These are phyloP conservation scores for Corythornis cristatus DNA, from an alignment of 2,113 vertebrate genomes.

Conservation along the genomic window DNA sequence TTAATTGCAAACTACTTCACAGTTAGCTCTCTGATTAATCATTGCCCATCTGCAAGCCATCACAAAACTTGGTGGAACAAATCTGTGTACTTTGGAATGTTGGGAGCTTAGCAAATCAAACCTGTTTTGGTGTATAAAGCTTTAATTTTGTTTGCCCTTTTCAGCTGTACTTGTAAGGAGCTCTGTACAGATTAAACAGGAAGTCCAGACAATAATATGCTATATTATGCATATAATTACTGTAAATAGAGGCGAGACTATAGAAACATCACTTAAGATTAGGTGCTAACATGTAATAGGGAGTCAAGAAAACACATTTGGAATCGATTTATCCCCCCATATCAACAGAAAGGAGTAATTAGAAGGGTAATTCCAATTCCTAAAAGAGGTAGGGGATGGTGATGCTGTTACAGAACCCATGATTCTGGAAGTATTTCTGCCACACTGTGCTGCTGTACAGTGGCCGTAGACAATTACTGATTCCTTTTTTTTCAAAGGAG, in stretches of 20 bases:
- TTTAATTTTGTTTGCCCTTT: conserved; percentile 88
- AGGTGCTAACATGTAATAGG: conserved; percentile 74
- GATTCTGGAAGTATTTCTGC: conserved; percentile 23
- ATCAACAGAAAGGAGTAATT: conserved; percentile 56
- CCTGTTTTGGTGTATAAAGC: conserved; percentile 89
- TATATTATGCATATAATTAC: conserved; percentile 87
- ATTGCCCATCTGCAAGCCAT: conserved; percentile 98
- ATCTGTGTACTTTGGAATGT: conserved; percentile 93
- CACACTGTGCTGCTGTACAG: background rate
- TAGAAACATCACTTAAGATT: conserved; percentile 81
- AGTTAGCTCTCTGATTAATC: conserved; percentile 99
- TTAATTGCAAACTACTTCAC: conserved; percentile 99
- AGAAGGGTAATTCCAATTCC: background rate
- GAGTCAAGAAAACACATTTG: conserved; percentile 80
- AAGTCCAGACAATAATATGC: conserved; percentile 85
- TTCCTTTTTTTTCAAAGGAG: conserved; percentile 28
- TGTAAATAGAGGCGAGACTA: conserved; percentile 81
- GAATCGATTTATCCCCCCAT: conserved; percentile 76
- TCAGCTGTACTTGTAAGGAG: conserved; percentile 85
- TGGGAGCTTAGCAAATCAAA: conserved; percentile 88
- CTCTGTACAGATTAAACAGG: conserved; percentile 83
- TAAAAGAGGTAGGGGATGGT: background rate
- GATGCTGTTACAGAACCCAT: conserved; percentile 21
- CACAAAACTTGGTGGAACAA: conserved; percentile 95
- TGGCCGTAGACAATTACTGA: background rate